Conservation (phyloP, 2,113 vertebrate genomes). For the Crotalus viridis region DNA sequence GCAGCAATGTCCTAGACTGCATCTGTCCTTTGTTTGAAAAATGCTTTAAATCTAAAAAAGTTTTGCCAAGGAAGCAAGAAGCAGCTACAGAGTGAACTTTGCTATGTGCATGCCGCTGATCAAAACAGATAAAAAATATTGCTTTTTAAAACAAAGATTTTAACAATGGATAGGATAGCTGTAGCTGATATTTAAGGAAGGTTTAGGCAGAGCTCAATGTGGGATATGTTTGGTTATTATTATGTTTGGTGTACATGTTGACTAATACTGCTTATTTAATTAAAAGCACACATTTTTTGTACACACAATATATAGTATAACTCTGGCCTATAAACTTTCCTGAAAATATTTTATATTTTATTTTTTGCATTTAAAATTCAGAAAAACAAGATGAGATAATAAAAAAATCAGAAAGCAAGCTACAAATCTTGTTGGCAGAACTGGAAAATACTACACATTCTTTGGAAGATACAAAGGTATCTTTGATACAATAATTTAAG, state of each 20-base stretch:
- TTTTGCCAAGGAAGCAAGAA: background rate
- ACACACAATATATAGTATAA: background rate
- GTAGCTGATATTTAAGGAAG: background rate
- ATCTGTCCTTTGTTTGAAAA: background rate
- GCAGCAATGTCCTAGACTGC: background rate
- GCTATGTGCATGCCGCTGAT: background rate
- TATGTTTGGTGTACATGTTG: background rate
- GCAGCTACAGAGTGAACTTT: background rate
- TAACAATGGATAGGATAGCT: background rate
- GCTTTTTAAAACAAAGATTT: background rate
- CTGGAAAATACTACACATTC: conserved; percentile 71
- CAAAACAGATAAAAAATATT: background rate
- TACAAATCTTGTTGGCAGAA: conserved; percentile 73
- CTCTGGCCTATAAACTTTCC: conserved; percentile 1
- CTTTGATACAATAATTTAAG: conserved; percentile 10
- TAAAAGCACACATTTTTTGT: background rate
- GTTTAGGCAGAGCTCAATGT: background rate
- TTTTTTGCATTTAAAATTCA: conserved; percentile 63
- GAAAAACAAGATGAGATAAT: conserved; percentile 75
- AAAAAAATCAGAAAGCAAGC: conserved; percentile 69
- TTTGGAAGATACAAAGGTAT: conserved; percentile 77
- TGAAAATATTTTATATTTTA: background rate
- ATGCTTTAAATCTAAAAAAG: background rate
- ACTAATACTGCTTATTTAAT: background rate
- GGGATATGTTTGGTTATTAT: background rate